Percentiles rank a stretch among this genome's conserved stretches.
Conservation (phyloP, 2,797 vertebrate species). For the Neosilurus mollespiculum region DNA sequence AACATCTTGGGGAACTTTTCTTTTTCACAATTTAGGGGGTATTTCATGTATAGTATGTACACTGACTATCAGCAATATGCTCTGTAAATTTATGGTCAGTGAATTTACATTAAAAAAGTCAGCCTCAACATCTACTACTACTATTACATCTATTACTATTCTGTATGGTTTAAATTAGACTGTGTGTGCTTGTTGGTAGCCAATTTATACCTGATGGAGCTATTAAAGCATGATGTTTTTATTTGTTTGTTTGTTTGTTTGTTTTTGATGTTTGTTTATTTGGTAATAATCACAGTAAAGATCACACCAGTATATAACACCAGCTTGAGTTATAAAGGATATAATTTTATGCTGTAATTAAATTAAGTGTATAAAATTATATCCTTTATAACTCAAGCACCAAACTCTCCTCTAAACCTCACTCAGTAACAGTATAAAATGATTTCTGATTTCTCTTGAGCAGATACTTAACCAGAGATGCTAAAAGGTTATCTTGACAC, state of each 20-base stretch:
- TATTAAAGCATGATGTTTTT: too few species aligned
- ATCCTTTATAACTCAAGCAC: constrained; percentile 12
- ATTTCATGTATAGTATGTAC: background rate
- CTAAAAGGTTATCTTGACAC: constrained; percentile 46
- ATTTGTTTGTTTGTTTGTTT: too few species aligned
- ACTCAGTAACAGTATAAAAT: background rate
- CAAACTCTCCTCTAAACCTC: constrained; percentile 2
- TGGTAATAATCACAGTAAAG: background rate
- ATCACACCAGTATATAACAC: too few species aligned
- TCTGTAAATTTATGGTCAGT: background rate
- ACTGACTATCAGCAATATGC: background rate
- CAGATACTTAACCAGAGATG: constrained; percentile 53
- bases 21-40: background rate
- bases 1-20: too few species aligned
- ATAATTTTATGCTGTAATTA: too few species aligned
- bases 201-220: background rate
- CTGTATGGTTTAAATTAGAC: background rate
- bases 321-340: too few species aligned
- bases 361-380: background rate
- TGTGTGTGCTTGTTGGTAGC: background rate
- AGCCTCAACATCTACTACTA: background rate
- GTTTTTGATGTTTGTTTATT: too few species aligned
- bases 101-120: background rate
- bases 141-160: background rate
- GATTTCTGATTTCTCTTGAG: constrained; percentile 42